Percentiles rank a stretch among this genome's conserved stretches.
Conservation (phyloP, 1,140 invertebrate species). For the Panagrolaimus sp. region DNA sequence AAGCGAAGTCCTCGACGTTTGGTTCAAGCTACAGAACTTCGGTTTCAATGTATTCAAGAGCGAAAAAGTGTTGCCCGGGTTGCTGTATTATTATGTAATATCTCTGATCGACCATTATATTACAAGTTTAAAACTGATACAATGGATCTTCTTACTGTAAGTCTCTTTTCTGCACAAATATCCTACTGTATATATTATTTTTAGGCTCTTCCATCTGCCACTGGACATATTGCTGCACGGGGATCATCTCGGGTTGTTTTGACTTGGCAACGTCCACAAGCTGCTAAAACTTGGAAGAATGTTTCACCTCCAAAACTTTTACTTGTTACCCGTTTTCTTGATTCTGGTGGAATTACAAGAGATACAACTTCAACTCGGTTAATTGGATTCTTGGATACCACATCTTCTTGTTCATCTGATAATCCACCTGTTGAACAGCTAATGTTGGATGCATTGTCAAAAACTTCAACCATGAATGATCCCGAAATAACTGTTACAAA, state of each 20-base stretch:
- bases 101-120: not conserved
- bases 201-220: not conserved
- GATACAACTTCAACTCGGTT: constrained; percentile 9
- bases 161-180: too few relatives aligned
- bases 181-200: too few relatives aligned
- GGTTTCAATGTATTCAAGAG: not conserved
- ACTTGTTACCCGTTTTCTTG: not conserved
- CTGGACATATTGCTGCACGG: not conserved
- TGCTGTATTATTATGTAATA: not conserved
- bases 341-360: not conserved
- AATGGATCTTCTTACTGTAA: not conserved
- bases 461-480: not conserved
- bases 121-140: constrained; percentile 5
- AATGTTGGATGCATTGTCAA: constrained; percentile 6
- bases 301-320: not conserved
- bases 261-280: not conserved
- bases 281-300: not conserved
- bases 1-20: not conserved
- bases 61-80: not conserved
- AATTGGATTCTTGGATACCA: not conserved
- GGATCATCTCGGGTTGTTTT: not conserved
- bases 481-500: constrained; percentile 9
- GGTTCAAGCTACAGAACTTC: not conserved
- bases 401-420: not conserved
- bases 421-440: not conserved